Conservation (phyloP, 1,140 invertebrate species). For the Zaprionus taronus region DNA sequence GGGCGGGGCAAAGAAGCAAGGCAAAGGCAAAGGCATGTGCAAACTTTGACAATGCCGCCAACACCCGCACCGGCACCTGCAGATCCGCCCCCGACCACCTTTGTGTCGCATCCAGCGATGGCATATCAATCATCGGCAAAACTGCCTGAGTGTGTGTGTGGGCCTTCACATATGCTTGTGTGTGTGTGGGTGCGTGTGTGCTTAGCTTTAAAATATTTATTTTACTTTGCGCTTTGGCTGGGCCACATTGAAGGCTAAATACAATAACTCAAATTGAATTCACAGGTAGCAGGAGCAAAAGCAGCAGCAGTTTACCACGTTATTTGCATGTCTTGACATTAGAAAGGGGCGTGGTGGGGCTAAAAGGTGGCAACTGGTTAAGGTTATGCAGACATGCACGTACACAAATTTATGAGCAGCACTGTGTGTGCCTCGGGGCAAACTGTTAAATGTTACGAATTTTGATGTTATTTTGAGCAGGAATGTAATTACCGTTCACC, state of each 20-base stretch:
- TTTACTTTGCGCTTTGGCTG: slow-evolving; percentile 48
- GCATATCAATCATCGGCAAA: slow-evolving; percentile 79
- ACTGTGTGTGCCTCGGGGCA: neutral
- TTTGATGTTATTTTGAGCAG: neutral
- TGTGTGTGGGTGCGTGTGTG: slow-evolving; percentile 31
- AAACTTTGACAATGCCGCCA: slow-evolving; percentile 58
- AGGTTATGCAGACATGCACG: slow-evolving; percentile 4
- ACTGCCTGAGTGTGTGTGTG: slow-evolving; percentile 57
- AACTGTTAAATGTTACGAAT: neutral
- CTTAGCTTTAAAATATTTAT: slow-evolving; percentile 77
- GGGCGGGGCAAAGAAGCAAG: neutral
- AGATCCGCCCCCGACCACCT: neutral
- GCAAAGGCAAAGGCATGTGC: slow-evolving; percentile 16
- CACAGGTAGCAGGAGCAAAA: slow-evolving; percentile 48
- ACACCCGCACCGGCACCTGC: neutral
- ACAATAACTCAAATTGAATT: slow-evolving; percentile 81
- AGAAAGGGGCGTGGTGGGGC: neutral
- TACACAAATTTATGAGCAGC: neutral
- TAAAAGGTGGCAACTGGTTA: slow-evolving; percentile 31
- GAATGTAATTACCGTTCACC: neutral
- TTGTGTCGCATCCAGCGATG: slow-evolving; percentile 26
- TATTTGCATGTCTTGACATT: slow-evolving; percentile 62
- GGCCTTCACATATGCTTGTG: slow-evolving; percentile 23
- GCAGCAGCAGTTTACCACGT: slow-evolving; percentile 10
- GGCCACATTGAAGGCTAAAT: slow-evolving; percentile 64